Percentiles rank a stretch among this genome's conserved stretches.
phyloP scores from a whole-genome alignment of 92 coral and sea anemone species.

The Epizoanthus fatuus region DNA sequence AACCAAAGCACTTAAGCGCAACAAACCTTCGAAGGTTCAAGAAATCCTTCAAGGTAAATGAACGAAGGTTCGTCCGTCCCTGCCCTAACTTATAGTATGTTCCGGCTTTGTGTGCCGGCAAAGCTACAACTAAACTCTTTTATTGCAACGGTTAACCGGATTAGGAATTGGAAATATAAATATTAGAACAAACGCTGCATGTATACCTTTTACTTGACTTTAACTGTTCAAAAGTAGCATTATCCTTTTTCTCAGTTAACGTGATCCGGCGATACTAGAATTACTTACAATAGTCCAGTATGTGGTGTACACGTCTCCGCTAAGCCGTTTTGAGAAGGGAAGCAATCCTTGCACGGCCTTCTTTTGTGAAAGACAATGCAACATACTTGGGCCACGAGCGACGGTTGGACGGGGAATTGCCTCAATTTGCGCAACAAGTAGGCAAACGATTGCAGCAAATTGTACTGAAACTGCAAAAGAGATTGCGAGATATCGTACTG shows the following conservation, averaged over 20 bases:
- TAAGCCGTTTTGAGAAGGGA: constrained; percentile 7
- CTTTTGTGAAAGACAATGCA: constrained; percentile 2
- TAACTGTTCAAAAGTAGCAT: neutral
- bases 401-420: neutral
- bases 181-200: no score
- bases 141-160: no score
- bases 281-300: constrained; percentile 10
- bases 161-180: no score
- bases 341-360: constrained; percentile 4
- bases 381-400: neutral
- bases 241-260: neutral
- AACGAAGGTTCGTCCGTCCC: no score
- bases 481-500: neutral
- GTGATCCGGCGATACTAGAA: no score
- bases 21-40: no score
- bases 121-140: no score
- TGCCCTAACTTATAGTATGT: no score
- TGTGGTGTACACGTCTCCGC: constrained; percentile 8
- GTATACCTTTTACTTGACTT: no score
- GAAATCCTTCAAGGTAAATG: no score
- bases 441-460: neutral
- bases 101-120: no score
- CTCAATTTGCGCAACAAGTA: neutral
- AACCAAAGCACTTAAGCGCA: no score
- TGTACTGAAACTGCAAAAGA: constrained; percentile 1